Base-by-base conservation (phyloP, 2,888 invertebrate genomes). In the Unio delphinus region DNA sequence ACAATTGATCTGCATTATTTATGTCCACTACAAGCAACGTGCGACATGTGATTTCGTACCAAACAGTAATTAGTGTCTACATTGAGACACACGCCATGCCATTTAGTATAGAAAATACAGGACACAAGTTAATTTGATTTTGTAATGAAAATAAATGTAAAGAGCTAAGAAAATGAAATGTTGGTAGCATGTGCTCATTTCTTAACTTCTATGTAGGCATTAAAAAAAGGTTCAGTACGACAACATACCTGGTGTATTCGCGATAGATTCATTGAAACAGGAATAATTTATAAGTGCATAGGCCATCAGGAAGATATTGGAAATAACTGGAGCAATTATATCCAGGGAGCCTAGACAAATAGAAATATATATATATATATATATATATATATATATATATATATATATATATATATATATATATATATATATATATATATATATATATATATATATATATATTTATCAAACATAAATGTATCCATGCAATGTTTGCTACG, bases 261-360 rank as follows among this genome's bases (percentile, higher is more conserved):
- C 88, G 5, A 90, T 75, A 4, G 90, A 89, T 11, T 88, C 88
- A 78, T 90, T 89, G 78, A 90, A 90, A 74, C 90, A 90, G n/a
- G 90, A 88, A 71, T 88, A 90, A 81, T 90, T 90, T 73, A 90
- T 88, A 57, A 90, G 82, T 5, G 88, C 85, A 75, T 90, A 90
- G 4, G 89, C 86, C 89, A 90, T 89, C 34, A 90, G 84, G 74
- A 90, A 90, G 77, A 90, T 90, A 78, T 90, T 89, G 56, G 89
- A 90, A 59, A 90, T 90, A 64, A 90, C 83, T 7, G 90, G 90
- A 26, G 90, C 90, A 68, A 90, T 90, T 7, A 81, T 73, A 77
- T 90, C 90, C 64, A 90, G 79, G 56, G 89, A 86, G 67, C 88
- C 90, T 90, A 81, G 7, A 82, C 75, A 45, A 45, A 45, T 2